phyloP scores from a whole-genome alignment of 2,113 vertebrate species.

The Cyanistes caeruleus region DNA sequence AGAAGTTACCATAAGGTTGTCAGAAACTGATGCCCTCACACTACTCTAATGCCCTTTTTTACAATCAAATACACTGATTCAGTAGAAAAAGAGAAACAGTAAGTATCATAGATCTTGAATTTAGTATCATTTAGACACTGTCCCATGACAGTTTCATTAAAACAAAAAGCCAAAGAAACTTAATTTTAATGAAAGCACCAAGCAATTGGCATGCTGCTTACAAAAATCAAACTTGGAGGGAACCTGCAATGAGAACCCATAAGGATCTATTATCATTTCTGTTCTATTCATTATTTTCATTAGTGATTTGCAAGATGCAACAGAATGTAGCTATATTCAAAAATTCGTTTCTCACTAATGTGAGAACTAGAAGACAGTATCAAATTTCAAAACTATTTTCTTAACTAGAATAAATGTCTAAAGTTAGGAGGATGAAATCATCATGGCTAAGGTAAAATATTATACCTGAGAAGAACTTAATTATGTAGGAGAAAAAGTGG shows the following conservation, averaged over 20 bases:
- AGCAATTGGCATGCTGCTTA: neutral
- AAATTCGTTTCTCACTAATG: neutral
- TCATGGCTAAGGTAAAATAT: neutral
- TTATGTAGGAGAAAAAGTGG: neutral
- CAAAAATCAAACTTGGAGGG: neutral
- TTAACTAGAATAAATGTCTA: neutral
- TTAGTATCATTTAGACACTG: neutral
- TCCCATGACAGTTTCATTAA: neutral
- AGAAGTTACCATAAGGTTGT: neutral
- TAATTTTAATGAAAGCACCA: neutral
- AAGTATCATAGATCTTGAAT: neutral
- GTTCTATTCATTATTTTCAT: neutral
- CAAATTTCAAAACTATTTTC: neutral
- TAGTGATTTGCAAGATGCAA: neutral
- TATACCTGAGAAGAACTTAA: neutral
- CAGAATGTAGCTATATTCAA: neutral
- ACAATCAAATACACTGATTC: neutral
- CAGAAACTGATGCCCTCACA: neutral
- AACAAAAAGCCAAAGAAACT: neutral
- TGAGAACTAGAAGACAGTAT: neutral
- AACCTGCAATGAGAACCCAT: neutral
- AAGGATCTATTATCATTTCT: neutral
- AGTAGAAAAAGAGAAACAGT: neutral
- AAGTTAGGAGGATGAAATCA: neutral
- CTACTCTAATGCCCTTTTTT: neutral